Conservation (phyloP, 1,140 invertebrate genomes). For the Cydia strobilella region DNA sequence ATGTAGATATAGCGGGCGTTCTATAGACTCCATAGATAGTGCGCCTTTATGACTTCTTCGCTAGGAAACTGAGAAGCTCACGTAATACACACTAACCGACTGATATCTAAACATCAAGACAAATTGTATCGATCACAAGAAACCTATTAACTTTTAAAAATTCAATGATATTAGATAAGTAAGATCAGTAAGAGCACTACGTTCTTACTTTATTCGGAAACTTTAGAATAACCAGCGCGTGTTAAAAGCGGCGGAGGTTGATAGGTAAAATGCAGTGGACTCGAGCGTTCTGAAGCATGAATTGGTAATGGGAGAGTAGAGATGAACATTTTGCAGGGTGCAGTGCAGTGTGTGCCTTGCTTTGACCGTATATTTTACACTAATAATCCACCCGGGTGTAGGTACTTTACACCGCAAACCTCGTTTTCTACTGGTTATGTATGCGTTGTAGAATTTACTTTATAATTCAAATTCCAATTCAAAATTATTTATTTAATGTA, state of each 20-base stretch:
- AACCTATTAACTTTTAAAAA: slow-evolving; percentile 24
- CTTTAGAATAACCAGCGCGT: slow-evolving; percentile 2
- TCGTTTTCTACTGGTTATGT: neutral
- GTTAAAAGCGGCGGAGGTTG: slow-evolving; percentile 37
- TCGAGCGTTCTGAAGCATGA: slow-evolving; percentile 54
- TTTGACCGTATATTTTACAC: slow-evolving; percentile 15
- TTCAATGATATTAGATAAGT: slow-evolving; percentile 38
- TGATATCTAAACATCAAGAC: too few relatives aligned
- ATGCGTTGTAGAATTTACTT: neutral
- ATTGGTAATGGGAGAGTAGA: slow-evolving; percentile 59
- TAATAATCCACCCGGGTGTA: slow-evolving; percentile 2
- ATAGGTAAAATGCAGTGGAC: slow-evolving; percentile 49
- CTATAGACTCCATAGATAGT: too few relatives aligned
- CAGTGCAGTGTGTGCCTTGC: slow-evolving; percentile 29
- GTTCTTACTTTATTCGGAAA: slow-evolving; percentile 14
- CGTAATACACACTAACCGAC: too few relatives aligned
- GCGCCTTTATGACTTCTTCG: too few relatives aligned
- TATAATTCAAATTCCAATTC: too few relatives aligned
- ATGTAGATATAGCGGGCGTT: too few relatives aligned
- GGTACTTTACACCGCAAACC: neutral
- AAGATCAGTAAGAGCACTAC: neutral
- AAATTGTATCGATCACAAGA: neutral
- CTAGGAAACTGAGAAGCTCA: too few relatives aligned
- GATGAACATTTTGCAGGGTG: slow-evolving; percentile 52
- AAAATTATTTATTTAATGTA: too few relatives aligned